A percentile compares a stretch with the other conserved stretches of the same genome.
These are phyloP conservation scores for Tubulanus polymorphus DNA, from an alignment of 2,888 invertebrate species.

Conservation along the genomic window DNA sequence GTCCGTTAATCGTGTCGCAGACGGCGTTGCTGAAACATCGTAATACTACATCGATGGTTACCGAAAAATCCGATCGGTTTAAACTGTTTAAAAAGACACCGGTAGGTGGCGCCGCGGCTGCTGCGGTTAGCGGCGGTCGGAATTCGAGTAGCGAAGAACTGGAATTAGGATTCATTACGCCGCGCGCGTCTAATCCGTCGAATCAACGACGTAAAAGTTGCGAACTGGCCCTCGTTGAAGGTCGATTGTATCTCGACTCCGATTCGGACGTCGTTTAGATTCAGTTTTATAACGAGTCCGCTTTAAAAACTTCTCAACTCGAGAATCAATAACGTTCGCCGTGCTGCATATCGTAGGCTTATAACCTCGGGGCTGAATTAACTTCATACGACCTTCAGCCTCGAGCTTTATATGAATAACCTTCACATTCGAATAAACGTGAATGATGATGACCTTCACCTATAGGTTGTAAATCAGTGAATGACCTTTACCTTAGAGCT, in stretches of 20 bases:
- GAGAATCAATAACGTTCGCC: too few species aligned
- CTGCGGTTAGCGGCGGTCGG: not conserved
- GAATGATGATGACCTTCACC: too few species aligned
- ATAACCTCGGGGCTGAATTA: too few species aligned
- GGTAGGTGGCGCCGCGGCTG: conserved; percentile 11
- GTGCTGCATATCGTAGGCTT: too few species aligned
- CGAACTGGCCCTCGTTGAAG: conserved; percentile 34
- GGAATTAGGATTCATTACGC: not conserved
- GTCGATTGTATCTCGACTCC: conserved; percentile 27
- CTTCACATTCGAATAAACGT: too few species aligned
- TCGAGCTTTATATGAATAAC: too few species aligned
- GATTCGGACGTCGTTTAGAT: not conserved
- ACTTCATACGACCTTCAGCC: too few species aligned
- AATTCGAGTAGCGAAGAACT: not conserved
- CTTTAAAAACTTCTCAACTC: too few species aligned
- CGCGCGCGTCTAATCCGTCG: not conserved
- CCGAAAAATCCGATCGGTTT: not conserved
- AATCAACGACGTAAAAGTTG: conserved; percentile 29
- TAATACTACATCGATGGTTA: not conserved
- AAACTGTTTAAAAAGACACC: not conserved
- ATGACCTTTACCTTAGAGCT: too few species aligned
- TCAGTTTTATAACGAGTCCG: too few species aligned
- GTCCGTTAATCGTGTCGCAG: conserved; percentile 13
- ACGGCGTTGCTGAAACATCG: conserved; percentile 8
- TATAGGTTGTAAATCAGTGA: too few species aligned